A percentile compares a stretch with the other conserved stretches of the same genome.
Evolutionary conservation across 2,797 vertebrate species (phyloP).

Genomic region (Macrochelys suwanniensis): DNA sequence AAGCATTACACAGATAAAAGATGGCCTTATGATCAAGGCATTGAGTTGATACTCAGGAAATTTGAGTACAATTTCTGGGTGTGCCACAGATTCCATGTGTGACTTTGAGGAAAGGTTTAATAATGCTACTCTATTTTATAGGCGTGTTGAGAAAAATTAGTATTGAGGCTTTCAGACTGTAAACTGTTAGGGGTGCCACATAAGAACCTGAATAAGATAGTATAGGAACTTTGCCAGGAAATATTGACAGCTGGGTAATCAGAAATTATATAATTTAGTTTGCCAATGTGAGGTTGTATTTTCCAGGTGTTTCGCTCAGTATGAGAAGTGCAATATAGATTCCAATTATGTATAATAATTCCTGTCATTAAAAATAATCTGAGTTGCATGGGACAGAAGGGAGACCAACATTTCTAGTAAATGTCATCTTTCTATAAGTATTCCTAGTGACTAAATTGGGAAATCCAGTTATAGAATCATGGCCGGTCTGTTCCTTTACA

Average conservation of each 20-base stretch:
- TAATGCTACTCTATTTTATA: background rate
- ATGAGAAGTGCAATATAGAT: background rate
- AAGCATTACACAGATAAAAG: background rate
- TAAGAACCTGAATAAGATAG: background rate
- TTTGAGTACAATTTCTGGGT: background rate
- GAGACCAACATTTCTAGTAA: background rate
- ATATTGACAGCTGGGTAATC: background rate
- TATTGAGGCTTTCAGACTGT: background rate
- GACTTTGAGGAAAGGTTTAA: background rate
- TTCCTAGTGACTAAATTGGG: background rate
- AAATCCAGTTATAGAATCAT: background rate
- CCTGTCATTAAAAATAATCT: background rate
- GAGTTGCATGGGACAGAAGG: background rate
- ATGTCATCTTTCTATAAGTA: background rate
- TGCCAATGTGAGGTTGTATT: background rate
- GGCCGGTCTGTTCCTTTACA: accelerated
- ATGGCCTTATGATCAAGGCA: background rate
- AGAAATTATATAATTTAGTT: background rate
- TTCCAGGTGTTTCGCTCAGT: background rate
- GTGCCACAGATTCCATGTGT: background rate
- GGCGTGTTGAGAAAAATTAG: background rate
- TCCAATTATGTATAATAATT: background rate
- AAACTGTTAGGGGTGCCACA: background rate
- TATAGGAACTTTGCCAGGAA: background rate
- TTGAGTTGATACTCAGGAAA: background rate